phyloP scores from a whole-genome alignment of 2,888 invertebrate species.

The Acanthosoma haemorrhoidale region DNA sequence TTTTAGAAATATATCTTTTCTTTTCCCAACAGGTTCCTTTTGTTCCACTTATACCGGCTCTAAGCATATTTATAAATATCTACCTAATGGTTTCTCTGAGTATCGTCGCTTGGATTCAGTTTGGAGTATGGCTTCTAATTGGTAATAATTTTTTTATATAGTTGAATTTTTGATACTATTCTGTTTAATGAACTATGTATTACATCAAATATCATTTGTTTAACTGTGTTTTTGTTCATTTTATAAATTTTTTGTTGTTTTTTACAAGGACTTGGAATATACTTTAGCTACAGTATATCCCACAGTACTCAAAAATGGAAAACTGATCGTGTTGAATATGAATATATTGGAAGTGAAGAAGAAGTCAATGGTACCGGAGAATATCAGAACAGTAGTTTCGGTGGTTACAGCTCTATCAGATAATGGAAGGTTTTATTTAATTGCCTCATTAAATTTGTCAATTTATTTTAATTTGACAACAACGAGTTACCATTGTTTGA shows the following conservation, averaged over 20 bases:
- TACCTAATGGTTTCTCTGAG: conserved; percentile 80
- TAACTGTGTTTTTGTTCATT: not conserved
- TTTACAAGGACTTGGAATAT: conserved; percentile 62
- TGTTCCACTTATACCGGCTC: conserved; percentile 73
- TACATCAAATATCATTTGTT: not conserved
- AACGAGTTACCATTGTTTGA: not conserved
- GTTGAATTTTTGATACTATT: not conserved
- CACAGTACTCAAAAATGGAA: conserved; percentile 53
- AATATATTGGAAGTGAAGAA: conserved; percentile 26
- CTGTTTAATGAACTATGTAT: too few relatives aligned
- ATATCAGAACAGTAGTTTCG: not conserved
- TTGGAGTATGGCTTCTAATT: conserved; percentile 70
- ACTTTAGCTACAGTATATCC: conserved; percentile 67
- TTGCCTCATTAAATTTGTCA: too few relatives aligned
- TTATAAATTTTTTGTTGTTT: not conserved
- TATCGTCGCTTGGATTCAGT: conserved; percentile 73
- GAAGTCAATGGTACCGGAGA: conserved; percentile 14
- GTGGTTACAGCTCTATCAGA: not conserved
- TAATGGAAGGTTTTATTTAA: too few relatives aligned
- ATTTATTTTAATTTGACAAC: too few relatives aligned
- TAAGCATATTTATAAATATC: conserved; percentile 76
- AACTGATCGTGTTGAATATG: conserved; percentile 28
- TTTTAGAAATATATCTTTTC: conserved; percentile 44
- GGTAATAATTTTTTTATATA: conserved; percentile 53
- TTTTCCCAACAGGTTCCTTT: conserved; percentile 63